Conservation (phyloP, 2,113 vertebrate species). For the Crotalus horridus region DNA sequence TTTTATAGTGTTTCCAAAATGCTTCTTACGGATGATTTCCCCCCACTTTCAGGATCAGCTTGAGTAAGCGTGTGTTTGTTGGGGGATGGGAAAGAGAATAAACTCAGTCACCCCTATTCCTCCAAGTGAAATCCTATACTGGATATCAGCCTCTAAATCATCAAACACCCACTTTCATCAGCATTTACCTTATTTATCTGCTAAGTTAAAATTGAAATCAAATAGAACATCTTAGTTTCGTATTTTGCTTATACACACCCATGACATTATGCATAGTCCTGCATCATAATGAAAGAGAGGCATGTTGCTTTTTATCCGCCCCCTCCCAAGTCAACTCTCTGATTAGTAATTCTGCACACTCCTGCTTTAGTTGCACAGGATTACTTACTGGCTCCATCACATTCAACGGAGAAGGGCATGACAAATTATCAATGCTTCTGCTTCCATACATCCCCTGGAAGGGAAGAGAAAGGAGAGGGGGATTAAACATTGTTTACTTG, state of each 20-base stretch:
- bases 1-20: background rate
- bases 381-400: slow-evolving; percentile 91
- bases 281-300: background rate
- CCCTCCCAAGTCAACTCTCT: background rate
- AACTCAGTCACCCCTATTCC: background rate
- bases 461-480: slow-evolving; percentile 24
- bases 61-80: background rate
- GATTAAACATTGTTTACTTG: slow-evolving; percentile 8
- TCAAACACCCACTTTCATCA: background rate
- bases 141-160: background rate
- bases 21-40: background rate
- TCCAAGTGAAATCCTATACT: background rate
- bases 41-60: background rate
- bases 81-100: background rate
- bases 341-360: background rate
- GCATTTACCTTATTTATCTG: background rate
- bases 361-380: background rate
- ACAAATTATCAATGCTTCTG: slow-evolving; percentile 81
- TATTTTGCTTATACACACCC: background rate
- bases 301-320: background rate
- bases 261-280: background rate
- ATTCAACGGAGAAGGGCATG: slow-evolving; percentile 79
- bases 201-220: background rate
- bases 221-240: background rate
- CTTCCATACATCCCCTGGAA: slow-evolving; percentile 79